phyloP scores from a whole-genome alignment of 2,113 vertebrate species.

The Crypturellus undulatus region DNA sequence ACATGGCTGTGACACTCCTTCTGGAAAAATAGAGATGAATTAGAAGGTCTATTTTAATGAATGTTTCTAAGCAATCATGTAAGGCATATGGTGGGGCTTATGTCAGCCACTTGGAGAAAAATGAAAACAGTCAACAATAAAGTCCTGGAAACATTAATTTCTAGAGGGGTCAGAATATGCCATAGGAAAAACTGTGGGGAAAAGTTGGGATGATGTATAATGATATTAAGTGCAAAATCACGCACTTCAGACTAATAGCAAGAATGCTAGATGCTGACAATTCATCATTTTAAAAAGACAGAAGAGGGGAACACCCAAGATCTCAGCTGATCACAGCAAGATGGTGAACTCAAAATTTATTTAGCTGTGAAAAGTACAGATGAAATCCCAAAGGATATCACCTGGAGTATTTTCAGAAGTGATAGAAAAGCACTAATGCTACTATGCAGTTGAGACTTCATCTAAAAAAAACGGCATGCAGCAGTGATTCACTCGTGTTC shows the following conservation, averaged over 20 bases:
- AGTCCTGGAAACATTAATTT: constrained; percentile 15
- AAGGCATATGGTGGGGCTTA: not conserved
- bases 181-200: not conserved
- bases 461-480: not conserved
- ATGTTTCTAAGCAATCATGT: not conserved
- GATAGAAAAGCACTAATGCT: not conserved
- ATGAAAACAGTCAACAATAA: not conserved
- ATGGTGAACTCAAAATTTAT: not conserved
- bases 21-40: not conserved
- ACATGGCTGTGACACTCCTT: not conserved
- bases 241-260: not conserved
- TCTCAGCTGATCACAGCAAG: not conserved
- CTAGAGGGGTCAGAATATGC: not conserved
- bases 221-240: constrained; percentile 8
- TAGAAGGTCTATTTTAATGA: not conserved
- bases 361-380: not conserved
- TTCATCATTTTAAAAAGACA: constrained; percentile 29
- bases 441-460: not conserved
- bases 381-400: not conserved
- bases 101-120: constrained; percentile 14
- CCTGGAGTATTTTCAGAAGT: not conserved
- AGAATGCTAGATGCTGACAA: not conserved
- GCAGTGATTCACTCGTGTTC: not conserved
- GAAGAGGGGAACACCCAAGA: not conserved
- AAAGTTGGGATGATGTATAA: constrained; percentile 24